These are phyloP conservation scores for Callyntrura sp. DNA, from an alignment of 2,888 invertebrate species.

Conservation along the genomic window DNA sequence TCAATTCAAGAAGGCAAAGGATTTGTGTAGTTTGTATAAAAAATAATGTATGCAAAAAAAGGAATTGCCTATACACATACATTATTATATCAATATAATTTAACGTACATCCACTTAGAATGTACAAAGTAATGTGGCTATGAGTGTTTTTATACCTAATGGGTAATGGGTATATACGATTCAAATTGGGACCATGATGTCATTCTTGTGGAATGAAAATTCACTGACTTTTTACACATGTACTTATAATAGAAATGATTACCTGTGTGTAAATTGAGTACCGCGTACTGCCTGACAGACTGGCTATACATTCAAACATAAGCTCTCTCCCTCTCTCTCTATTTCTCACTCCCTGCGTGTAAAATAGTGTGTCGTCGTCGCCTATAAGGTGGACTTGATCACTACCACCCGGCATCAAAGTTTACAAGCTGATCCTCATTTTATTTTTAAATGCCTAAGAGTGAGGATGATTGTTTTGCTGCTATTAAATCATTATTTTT, in stretches of 20 bases:
- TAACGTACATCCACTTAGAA: not conserved
- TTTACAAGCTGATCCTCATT: not conserved
- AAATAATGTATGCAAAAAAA: slow-evolving; percentile 40
- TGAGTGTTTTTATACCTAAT: not conserved
- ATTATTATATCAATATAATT: too few relatives aligned
- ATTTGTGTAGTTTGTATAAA: slow-evolving; percentile 25
- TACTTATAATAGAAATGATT: not conserved
- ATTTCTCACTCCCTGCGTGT: too few relatives aligned
- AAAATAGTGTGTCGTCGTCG: not conserved
- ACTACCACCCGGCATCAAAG: not conserved
- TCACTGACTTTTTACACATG: slow-evolving; percentile 50
- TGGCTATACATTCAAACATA: not conserved
- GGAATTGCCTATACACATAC: slow-evolving; percentile 24
- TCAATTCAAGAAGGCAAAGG: slow-evolving; percentile 28
- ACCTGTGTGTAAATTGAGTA: not conserved
- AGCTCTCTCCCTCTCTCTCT: not conserved
- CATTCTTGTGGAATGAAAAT: slow-evolving; percentile 73
- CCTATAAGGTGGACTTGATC: slow-evolving; percentile 16
- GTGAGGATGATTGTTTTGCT: slow-evolving; percentile 8
- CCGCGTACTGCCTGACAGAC: not conserved
- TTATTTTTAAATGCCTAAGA: not conserved
- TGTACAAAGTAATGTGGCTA: not conserved
- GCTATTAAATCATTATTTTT: slow-evolving; percentile 6
- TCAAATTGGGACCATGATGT: slow-evolving; percentile 78
- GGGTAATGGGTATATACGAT: slow-evolving; percentile 27